Conservation (phyloP, 2,113 vertebrate genomes). For the Anarhynchus alexandrinus region DNA sequence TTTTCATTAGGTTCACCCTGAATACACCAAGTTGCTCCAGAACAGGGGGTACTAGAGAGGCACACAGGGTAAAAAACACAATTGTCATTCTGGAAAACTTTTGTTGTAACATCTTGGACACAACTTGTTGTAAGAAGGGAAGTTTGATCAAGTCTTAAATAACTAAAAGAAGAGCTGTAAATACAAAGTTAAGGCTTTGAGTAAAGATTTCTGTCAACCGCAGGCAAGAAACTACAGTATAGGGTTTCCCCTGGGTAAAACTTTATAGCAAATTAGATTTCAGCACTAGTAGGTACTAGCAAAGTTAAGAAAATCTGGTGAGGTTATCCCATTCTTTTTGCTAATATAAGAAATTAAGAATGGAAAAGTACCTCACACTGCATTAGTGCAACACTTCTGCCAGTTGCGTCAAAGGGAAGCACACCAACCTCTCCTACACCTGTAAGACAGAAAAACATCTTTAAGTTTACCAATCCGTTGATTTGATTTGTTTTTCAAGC, state of each 20-base stretch:
- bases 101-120: neutral
- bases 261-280: neutral
- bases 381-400: neutral
- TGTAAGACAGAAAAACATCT: neutral
- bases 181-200: neutral
- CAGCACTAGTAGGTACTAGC: neutral
- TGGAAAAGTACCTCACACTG: neutral
- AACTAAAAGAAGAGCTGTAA: neutral
- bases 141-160: neutral
- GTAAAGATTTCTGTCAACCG: neutral
- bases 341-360: neutral
- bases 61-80: rapidly evolving
- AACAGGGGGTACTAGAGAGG: neutral
- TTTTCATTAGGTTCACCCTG: neutral
- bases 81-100: neutral
- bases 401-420: neutral
- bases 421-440: neutral
- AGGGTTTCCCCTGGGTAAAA: neutral
- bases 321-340: neutral
- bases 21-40: neutral
- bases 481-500: neutral
- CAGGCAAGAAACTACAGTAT: neutral
- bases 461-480: neutral
- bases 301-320: neutral
- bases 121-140: neutral